A percentile compares a stretch with the other conserved stretches of the same genome.
These are phyloP conservation scores for Aptenodytes patagonicus DNA, from an alignment of 2,113 vertebrate genomes.

Conservation along the genomic window DNA sequence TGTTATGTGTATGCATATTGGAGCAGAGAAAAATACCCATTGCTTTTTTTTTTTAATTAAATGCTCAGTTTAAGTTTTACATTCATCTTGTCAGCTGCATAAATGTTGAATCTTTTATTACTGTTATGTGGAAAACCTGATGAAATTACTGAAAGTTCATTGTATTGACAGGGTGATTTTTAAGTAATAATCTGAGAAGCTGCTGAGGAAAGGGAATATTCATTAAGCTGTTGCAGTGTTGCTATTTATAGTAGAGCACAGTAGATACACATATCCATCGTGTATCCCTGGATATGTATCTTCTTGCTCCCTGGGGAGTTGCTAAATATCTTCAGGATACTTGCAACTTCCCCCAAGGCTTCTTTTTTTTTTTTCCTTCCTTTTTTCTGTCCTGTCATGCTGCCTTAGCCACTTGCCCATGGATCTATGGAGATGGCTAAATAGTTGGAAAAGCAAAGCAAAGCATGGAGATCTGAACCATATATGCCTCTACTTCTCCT, in stretches of 20 bases:
- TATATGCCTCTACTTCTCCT: background rate
- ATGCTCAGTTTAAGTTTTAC: background rate
- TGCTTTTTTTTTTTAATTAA: background rate
- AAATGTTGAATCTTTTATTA: background rate
- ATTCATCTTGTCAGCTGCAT: background rate
- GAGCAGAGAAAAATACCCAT: background rate
- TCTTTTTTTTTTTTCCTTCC: too few species aligned
- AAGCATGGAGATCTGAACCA: background rate
- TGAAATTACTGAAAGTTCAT: background rate
- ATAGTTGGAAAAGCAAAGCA: background rate
- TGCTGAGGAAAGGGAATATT: background rate
- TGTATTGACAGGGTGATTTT: background rate
- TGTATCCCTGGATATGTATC: background rate
- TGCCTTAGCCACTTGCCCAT: background rate
- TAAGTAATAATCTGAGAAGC: background rate
- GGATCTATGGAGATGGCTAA: background rate
- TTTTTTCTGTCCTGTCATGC: background rate
- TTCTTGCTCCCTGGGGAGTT: background rate
- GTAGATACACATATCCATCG: background rate
- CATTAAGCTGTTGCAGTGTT: background rate
- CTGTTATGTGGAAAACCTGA: background rate
- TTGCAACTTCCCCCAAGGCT: background rate
- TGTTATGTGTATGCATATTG: background rate
- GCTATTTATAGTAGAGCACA: background rate
- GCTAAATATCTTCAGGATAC: background rate